These are phyloP conservation scores for Phanerotoma sp. DNA, from an alignment of 2,888 invertebrate species.

Conservation along the genomic window DNA sequence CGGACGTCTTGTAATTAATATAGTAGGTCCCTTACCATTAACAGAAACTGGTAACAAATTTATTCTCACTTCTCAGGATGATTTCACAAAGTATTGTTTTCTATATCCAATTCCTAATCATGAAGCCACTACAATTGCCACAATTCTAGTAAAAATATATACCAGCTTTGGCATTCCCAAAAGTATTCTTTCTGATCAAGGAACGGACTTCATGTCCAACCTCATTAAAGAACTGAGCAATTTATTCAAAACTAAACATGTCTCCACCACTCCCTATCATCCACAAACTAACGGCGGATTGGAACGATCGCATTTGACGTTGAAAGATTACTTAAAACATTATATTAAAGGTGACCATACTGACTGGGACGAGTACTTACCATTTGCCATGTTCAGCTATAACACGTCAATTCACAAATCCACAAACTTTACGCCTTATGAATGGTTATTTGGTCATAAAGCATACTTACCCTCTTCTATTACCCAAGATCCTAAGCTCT, in stretches of 20 bases:
- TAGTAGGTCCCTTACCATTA: slow-evolving; percentile 31
- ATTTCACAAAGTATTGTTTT: slow-evolving; percentile 21
- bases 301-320: slow-evolving; percentile 30
- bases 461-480: slow-evolving; percentile 31
- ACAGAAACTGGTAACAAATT: slow-evolving; percentile 26
- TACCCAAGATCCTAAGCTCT: slow-evolving; percentile 36
- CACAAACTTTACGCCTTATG: slow-evolving; percentile 9
- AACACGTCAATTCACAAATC: slow-evolving; percentile 28
- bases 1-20: slow-evolving; percentile 29
- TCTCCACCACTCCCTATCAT: slow-evolving; percentile 32
- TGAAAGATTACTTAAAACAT: slow-evolving; percentile 31
- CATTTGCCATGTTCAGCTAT: slow-evolving; percentile 32
- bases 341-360: slow-evolving; percentile 28
- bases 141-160: slow-evolving; percentile 18
- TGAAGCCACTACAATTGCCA: slow-evolving; percentile 27
- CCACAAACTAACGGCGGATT: slow-evolving; percentile 28
- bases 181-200: slow-evolving; percentile 29
- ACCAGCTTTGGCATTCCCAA: slow-evolving; percentile 33
- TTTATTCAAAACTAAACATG: slow-evolving; percentile 25
- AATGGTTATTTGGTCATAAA: slow-evolving; percentile 13
- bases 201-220: slow-evolving; percentile 30
- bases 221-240: slow-evolving; percentile 26
- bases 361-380: slow-evolving; percentile 37
- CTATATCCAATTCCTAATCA: slow-evolving; percentile 20
- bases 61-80: slow-evolving; percentile 28